phyloP scores from a whole-genome alignment of 2,113 vertebrate species.

The Odocoileus hemionus region DNA sequence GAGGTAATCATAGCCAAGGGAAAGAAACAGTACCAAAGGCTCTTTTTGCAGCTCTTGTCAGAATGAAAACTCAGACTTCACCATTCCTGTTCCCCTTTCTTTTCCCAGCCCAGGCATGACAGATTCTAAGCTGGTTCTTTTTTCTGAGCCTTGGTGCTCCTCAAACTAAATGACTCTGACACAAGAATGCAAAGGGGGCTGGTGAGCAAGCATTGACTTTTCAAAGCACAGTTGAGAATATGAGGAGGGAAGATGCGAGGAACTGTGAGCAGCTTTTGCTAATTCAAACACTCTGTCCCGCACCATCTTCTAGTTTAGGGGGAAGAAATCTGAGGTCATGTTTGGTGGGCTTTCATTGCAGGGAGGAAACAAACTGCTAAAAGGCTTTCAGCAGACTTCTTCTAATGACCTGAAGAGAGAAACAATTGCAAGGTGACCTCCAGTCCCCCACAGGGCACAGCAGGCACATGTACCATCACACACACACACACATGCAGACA shows the following conservation, averaged over 20 bases:
- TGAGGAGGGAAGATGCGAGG: neutral
- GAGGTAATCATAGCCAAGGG: neutral
- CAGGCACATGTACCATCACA: neutral
- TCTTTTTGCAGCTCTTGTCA: slow-evolving; percentile 24
- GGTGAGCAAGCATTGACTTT: slow-evolving; percentile 39
- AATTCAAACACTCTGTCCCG: neutral
- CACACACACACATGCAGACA: neutral
- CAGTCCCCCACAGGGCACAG: neutral
- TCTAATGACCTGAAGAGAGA: neutral
- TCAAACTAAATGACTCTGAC: slow-evolving; percentile 23
- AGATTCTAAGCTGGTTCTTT: slow-evolving; percentile 36
- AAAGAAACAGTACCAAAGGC: neutral
- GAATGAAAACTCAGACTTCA: neutral
- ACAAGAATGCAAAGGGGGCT: slow-evolving; percentile 19
- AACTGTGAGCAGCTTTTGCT: slow-evolving; percentile 1
- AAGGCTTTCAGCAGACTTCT: neutral
- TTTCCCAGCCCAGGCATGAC: slow-evolving; percentile 21
- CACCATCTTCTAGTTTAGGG: neutral
- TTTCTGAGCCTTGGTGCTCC: neutral
- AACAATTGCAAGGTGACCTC: neutral
- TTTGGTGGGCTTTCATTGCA: neutral
- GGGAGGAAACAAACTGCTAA: neutral
- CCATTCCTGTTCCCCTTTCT: slow-evolving; percentile 50
- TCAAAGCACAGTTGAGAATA: slow-evolving; percentile 16
- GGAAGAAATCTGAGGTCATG: neutral